Conservation (phyloP, 2,888 invertebrate species). For the Empis stercorea region DNA sequence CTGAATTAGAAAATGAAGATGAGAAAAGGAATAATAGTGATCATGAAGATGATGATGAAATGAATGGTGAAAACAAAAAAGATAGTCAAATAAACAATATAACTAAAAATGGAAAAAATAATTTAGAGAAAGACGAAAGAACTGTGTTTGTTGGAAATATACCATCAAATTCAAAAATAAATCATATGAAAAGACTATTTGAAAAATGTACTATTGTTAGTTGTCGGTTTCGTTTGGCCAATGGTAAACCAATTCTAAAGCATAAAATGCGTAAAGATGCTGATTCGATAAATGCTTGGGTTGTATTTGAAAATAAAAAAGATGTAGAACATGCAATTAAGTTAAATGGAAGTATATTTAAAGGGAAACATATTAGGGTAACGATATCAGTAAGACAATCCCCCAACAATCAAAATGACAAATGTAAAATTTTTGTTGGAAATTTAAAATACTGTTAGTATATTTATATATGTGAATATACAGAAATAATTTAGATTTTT, state of each 20-base stretch:
- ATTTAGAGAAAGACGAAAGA: conserved; percentile 17
- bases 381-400: conserved; percentile 17
- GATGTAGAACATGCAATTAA: conserved; percentile 22
- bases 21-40: too few relatives aligned
- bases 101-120: too few relatives aligned
- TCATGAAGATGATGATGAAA: too few relatives aligned
- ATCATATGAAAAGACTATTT: conserved; percentile 25
- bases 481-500: background rate
- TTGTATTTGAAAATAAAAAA: conserved; percentile 22
- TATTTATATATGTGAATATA: background rate
- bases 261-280: conserved; percentile 26
- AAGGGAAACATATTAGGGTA: conserved; percentile 27
- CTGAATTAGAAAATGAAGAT: too few relatives aligned
- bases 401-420: conserved; percentile 15
- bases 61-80: background rate
- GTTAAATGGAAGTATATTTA: conserved; percentile 28
- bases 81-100: background rate
- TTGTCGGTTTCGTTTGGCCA: conserved; percentile 28
- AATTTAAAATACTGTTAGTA: conserved; percentile 32
- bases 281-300: conserved; percentile 27
- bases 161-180: conserved; percentile 29
- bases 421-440: conserved; percentile 30
- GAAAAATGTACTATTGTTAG: conserved; percentile 20
- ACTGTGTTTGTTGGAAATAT: conserved; percentile 35
- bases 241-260: conserved; percentile 26